Percentiles rank a stretch among this genome's conserved stretches.
Conservation (phyloP, 2,888 invertebrate species). For the Podabrus alpinus region DNA sequence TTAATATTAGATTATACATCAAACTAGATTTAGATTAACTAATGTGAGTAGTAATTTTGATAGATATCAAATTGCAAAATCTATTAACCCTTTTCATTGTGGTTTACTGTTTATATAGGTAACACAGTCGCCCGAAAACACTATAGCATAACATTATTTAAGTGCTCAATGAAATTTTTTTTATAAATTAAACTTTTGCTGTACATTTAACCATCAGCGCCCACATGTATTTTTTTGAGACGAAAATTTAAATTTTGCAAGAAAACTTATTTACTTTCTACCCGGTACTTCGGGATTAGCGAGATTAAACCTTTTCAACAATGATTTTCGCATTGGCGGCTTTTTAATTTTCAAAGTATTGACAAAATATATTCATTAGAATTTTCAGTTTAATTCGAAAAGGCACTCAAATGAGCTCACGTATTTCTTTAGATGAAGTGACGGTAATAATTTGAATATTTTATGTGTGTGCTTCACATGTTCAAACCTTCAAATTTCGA, state of each 20-base stretch:
- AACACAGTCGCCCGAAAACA: neutral
- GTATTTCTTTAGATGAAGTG: neutral
- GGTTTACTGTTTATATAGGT: neutral
- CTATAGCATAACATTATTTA: neutral
- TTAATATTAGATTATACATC: neutral
- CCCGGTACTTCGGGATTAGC: neutral
- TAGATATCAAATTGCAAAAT: neutral
- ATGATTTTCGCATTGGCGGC: neutral
- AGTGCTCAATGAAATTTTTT: neutral
- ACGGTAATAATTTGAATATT: neutral
- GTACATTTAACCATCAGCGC: neutral
- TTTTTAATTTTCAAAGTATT: neutral
- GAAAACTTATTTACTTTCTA: too few species aligned
- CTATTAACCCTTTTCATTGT: neutral
- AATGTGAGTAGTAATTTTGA: neutral
- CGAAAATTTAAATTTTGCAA: neutral
- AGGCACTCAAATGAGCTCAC: neutral
- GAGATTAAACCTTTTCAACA: neutral
- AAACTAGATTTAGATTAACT: neutral
- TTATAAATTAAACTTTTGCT: neutral
- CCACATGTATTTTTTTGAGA: neutral
- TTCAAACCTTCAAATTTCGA: too few species aligned
- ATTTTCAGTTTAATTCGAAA: neutral
- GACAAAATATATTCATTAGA: neutral
- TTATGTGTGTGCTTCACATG: neutral